Base-by-base conservation (phyloP, 1,140 invertebrate genomes). In the Scaptomyza pallida region DNA sequence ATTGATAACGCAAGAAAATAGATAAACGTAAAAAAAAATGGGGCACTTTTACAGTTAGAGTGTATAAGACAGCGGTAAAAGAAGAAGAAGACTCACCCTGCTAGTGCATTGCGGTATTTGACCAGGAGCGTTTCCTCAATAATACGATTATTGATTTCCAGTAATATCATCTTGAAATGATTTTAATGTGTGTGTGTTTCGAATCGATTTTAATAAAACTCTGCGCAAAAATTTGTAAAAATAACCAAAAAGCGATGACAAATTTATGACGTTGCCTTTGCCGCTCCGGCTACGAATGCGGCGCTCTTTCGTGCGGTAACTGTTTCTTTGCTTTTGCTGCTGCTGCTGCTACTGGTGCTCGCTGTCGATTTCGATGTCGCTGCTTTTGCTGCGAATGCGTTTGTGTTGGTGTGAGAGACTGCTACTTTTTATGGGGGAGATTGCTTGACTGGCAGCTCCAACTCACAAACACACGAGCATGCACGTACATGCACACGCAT, bases 141-240 rank as follows among this genome's bases (percentile, higher is more conserved):
- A 93, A 99, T 98, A 92, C 97, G 95, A 93, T 99, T 99, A 93
- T 99, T 98, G 93, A 99, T 98, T 95, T 99, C 98, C 83, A 99
- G 94, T 92, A 99, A 94, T 94, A 99, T 99, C 98, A 99, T 99
- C 35, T 59, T 86, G 50, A 45, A 47, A 13, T 55, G 30, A 33
- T 62, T 19, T 40, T 63, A 52, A 48, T 63, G 16, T 48, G 47
- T 60, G 21, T 51, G 48, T 55, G 40, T 59, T 47, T 47, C 9
- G 33, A 64, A 48, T 51, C 35, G 5, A 60, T 30, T 47, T 68
- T 19, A 57, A 60, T 60, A 23, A 30, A 37, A 37, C 10, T 68
- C 23, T 52, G 44, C 47, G 21, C 23, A 26, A 37, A 62, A 43
- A n/a, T 62, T 50, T 44, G 52, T 9, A 15, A 67, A 59, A 56